Base-by-base conservation (phyloP, 2,113 vertebrate genomes). In the Rhadina sibilatrix region DNA sequence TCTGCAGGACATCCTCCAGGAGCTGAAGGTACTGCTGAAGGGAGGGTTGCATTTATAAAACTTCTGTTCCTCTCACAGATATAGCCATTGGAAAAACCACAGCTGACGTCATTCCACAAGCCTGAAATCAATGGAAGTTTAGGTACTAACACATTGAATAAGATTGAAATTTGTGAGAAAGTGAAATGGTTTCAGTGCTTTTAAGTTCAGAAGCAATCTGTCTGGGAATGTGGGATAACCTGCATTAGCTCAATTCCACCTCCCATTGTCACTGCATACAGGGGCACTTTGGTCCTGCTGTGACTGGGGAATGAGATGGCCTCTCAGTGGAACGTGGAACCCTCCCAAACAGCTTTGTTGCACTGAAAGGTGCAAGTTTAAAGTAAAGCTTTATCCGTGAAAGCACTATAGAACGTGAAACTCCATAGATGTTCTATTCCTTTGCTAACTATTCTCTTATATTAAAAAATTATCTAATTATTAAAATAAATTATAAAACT, bases 71-170 rank as follows among this genome's bases (percentile, higher is more conserved):
- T 97, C 96, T 99, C 98, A 97, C 99, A 99, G 68, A 99, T 98
- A 22, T 98, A 99, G 11, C 98, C 95, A 17, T 98, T 94, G 53
- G 98, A 95, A 31, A 97, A 71, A 12, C 98, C 98, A 96, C 99
- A 99, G 91, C 97, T 99, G 52, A 99, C 98, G 76, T 99, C 99
- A 90, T 99, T 99, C 99, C 99, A 99, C 94, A 98, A 98, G 3
- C 99, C 99, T 99, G 78, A 33, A 79, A 90, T 64, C 4, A 44
- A 19, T 84, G 63, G 24, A 70, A 65, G 40, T 52, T 28, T 25
- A 60, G 13, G 13, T 46, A 35, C 14, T 25, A 46, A 74, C 31
- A 47, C 17, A 81, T 6, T 33, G 18, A 83, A 35, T 68, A 65
- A 54, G 57, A 38, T 0, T 35, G 59, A 91, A 57, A 63, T 65